phyloP scores from a whole-genome alignment of 2,113 vertebrate genomes.

The Balaeniceps rex region DNA sequence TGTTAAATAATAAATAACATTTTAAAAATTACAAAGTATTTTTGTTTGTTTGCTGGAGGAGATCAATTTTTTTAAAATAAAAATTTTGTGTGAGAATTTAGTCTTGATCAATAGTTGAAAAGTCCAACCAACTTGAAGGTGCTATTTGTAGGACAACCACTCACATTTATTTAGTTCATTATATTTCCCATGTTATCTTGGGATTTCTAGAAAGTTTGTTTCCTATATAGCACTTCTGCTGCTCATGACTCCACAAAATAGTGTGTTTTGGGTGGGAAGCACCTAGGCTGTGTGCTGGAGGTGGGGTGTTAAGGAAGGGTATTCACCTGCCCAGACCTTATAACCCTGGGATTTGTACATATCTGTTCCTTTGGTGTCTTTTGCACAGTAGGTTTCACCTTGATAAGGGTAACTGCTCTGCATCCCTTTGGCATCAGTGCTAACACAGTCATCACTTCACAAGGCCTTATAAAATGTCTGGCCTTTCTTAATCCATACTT shows the following conservation, averaged over 20 bases:
- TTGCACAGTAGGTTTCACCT: not conserved
- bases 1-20: conserved; percentile 69
- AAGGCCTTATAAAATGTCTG: not conserved
- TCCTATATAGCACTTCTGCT: not conserved
- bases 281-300: not conserved
- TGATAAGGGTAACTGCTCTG: not conserved
- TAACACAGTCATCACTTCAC: not conserved
- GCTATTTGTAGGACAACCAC: not conserved
- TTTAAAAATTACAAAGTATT: conserved; percentile 56
- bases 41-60: conserved; percentile 8
- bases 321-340: not conserved
- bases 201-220: not conserved
- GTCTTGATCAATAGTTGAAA: not conserved
- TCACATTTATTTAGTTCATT: not conserved
- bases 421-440: not conserved
- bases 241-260: not conserved
- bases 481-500: not conserved
- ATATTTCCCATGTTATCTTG: not conserved
- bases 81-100: not conserved
- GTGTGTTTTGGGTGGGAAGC: not conserved
- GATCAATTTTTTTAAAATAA: conserved; percentile 1
- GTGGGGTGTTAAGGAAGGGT: not conserved
- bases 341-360: not conserved
- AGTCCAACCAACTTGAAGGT: not conserved
- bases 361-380: not conserved